A percentile compares a stretch with the other conserved stretches of the same genome.
Conservation (phyloP, 2,797 vertebrate species). For the Pseudomugil gertrudae region DNA sequence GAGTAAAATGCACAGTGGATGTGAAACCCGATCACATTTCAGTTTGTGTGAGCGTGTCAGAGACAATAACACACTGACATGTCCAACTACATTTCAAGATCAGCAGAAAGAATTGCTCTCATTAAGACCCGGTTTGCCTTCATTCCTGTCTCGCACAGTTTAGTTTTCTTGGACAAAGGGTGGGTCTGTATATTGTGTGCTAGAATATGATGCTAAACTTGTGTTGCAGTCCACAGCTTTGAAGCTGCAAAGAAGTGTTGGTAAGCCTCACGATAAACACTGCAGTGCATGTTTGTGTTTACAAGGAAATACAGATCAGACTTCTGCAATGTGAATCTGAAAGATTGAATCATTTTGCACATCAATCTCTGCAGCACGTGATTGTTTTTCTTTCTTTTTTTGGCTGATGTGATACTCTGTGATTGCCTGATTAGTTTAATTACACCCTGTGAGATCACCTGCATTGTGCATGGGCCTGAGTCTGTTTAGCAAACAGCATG, state of each 20-base stretch:
- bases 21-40: background rate
- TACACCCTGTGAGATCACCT: background rate
- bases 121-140: no score
- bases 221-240: conserved; percentile 36
- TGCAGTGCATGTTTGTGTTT: background rate
- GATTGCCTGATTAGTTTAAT: conserved; percentile 1
- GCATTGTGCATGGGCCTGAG: conserved; percentile 3
- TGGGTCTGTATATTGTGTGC: background rate
- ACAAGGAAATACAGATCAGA: conserved; percentile 4
- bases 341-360: no score
- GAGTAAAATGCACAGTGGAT: background rate
- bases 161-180: background rate
- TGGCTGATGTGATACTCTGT: background rate
- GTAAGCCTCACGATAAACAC: conserved; percentile 17
- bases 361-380: background rate
- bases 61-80: background rate
- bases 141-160: background rate
- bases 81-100: background rate
- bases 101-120: no score
- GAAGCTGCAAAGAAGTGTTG: conserved; percentile 9
- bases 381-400: background rate
- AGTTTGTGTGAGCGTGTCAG: no score
- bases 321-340: background rate
- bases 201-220: conserved; percentile 29
- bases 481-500: background rate